Conservation (phyloP, 2,888 invertebrate genomes). For the Erebia palarica region DNA sequence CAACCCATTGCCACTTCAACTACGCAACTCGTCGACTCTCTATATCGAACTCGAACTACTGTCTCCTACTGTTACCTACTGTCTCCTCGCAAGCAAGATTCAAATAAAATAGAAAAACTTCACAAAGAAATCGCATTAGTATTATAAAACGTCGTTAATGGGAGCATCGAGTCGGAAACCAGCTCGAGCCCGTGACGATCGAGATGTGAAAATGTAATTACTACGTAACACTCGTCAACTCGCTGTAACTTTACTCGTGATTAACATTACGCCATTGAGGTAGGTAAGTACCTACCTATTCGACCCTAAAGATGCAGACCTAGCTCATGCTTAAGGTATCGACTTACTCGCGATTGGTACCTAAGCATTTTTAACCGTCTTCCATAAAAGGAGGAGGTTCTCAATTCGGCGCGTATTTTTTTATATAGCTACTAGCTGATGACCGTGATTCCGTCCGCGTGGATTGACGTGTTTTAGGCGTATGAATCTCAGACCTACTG, state of each 20-base stretch:
- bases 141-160: conserved; percentile 49
- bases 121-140: conserved; percentile 31
- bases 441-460: too few relatives aligned
- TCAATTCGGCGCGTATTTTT: too few relatives aligned
- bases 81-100: neutral
- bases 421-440: too few relatives aligned
- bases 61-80: too few relatives aligned
- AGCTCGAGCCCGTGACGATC: conserved; percentile 50
- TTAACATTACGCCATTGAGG: neutral
- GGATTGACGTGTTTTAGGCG: too few relatives aligned
- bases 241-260: neutral
- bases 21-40: too few relatives aligned
- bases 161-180: conserved; percentile 65
- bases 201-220: conserved; percentile 64
- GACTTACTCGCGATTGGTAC: neutral
- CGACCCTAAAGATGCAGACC: too few relatives aligned
- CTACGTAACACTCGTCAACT: conserved; percentile 27
- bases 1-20: too few relatives aligned
- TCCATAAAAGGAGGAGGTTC: too few relatives aligned
- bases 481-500: too few relatives aligned
- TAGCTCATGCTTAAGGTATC: neutral
- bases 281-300: too few relatives aligned
- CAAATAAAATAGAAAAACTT: conserved; percentile 2
- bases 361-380: neutral
- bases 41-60: too few relatives aligned